Evolutionary conservation across 1,140 invertebrate species (phyloP).

Genomic region (Palaemon carinicauda): DNA sequence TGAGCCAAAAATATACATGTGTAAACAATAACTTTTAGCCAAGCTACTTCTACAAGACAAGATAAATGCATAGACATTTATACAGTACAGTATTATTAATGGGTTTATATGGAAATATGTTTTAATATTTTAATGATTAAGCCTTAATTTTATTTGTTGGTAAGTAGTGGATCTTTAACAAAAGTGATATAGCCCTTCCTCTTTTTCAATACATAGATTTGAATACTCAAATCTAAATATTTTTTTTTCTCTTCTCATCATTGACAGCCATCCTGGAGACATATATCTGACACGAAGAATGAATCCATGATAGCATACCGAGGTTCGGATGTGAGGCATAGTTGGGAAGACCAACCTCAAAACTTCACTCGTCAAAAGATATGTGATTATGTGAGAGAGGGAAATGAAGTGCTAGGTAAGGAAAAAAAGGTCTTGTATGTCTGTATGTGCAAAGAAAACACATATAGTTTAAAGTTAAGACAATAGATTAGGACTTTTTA

Average conservation of each 20-base stretch:
- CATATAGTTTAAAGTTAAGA: background rate
- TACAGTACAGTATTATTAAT: no score
- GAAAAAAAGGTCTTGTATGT: no score
- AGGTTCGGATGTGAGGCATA: conserved; percentile 85
- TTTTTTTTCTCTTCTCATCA: conserved; percentile 64
- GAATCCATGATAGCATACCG: conserved; percentile 89
- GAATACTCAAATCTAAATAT: no score
- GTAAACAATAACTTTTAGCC: no score
- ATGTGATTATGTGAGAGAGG: conserved; percentile 86
- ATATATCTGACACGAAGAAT: conserved; percentile 78
- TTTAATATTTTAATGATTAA: background rate
- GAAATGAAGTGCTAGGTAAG: conserved; percentile 61
- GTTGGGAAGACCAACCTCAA: conserved; percentile 73
- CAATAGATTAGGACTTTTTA: background rate
- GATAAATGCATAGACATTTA: no score
- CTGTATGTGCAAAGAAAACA: no score
- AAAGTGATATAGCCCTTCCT: no score
- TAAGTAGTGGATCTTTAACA: no score
- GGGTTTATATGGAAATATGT: no score
- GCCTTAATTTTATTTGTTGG: background rate
- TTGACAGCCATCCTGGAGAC: conserved; percentile 93
- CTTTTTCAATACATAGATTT: no score
- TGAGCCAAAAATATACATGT: no score
- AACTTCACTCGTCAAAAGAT: conserved; percentile 62
- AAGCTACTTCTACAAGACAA: no score